A percentile compares a stretch with the other conserved stretches of the same genome.
phyloP scores from a whole-genome alignment of 2,888 invertebrate species.

The Apotomis capreana region DNA sequence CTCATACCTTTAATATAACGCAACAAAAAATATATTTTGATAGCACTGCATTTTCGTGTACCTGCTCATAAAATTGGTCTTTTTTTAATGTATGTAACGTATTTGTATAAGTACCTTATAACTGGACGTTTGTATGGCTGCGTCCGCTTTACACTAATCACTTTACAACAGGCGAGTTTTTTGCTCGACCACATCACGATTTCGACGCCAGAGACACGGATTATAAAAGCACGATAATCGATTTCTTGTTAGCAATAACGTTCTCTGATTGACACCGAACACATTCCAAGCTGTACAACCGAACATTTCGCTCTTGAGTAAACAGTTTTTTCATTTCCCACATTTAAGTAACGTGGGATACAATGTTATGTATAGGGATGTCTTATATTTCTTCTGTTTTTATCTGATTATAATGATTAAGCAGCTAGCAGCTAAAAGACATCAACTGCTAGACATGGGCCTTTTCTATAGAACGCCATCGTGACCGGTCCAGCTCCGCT shows the following conservation, averaged over 20 bases:
- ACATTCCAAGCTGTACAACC: constrained; percentile 23
- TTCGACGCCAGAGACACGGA: constrained; percentile 56
- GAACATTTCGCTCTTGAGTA: not conserved
- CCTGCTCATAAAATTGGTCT: too few relatives aligned
- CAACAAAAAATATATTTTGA: too few relatives aligned
- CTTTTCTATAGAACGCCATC: too few relatives aligned
- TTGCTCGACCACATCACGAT: constrained; percentile 58
- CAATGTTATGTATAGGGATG: too few relatives aligned
- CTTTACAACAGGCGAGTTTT: constrained; percentile 68
- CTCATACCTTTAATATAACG: too few relatives aligned
- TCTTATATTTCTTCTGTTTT: too few relatives aligned
- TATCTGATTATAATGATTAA: too few relatives aligned
- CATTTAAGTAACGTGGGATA: too few relatives aligned
- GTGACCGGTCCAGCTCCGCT: too few relatives aligned
- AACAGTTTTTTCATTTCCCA: not conserved
- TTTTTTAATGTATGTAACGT: not conserved
- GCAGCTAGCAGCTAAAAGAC: too few relatives aligned
- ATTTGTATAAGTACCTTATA: constrained; percentile 7
- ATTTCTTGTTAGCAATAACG: constrained; percentile 66
- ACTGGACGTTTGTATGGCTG: constrained; percentile 1
- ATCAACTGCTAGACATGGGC: too few relatives aligned
- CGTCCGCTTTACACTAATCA: constrained; percentile 58
- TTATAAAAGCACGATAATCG: constrained; percentile 63
- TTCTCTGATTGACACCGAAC: constrained; percentile 46
- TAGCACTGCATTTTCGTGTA: too few relatives aligned